These are phyloP conservation scores for Apolygus lucorum DNA, from an alignment of 1,140 invertebrate genomes.

Conservation along the genomic window DNA sequence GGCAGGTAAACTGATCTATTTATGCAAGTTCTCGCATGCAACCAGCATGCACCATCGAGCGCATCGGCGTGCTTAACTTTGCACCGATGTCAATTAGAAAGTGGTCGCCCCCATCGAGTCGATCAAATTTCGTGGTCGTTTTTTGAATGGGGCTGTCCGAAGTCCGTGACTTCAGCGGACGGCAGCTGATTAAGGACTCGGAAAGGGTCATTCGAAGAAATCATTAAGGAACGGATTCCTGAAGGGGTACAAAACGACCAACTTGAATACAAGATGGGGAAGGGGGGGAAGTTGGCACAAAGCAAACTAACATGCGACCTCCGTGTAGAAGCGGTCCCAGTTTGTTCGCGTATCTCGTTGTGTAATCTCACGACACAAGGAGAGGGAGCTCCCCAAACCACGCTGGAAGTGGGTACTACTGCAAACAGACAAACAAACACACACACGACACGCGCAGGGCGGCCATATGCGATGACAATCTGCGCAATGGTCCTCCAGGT, in stretches of 20 bases:
- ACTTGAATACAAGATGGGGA: neutral
- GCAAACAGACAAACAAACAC: slow-evolving; percentile 11
- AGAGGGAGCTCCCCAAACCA: neutral
- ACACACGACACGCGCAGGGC: slow-evolving; percentile 11
- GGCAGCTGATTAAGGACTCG: neutral
- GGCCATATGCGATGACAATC: slow-evolving; percentile 14
- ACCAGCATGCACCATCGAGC: too few species aligned
- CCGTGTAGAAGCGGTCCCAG: slow-evolving; percentile 11
- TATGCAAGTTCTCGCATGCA: too few species aligned
- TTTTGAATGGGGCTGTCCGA: too few species aligned
- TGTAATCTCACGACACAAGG: slow-evolving; percentile 7
- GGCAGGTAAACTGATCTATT: too few species aligned
- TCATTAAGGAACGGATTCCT: neutral
- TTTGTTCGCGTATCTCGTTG: slow-evolving; percentile 2
- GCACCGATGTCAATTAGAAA: too few species aligned
- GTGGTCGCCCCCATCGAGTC: too few species aligned
- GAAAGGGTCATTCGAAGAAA: slow-evolving; percentile 3
- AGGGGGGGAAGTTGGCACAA: neutral
- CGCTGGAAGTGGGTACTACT: neutral
- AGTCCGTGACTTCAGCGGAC: neutral
- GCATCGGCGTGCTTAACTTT: too few species aligned
- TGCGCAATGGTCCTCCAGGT: neutral
- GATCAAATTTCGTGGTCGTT: too few species aligned
- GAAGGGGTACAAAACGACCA: neutral
- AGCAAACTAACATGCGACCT: slow-evolving; percentile 7